A percentile compares a stretch with the other conserved stretches of the same genome.
Conservation (phyloP, 30 jellyfish, hydroid and myxozoan genomes). For the Pelagia noctiluca region DNA sequence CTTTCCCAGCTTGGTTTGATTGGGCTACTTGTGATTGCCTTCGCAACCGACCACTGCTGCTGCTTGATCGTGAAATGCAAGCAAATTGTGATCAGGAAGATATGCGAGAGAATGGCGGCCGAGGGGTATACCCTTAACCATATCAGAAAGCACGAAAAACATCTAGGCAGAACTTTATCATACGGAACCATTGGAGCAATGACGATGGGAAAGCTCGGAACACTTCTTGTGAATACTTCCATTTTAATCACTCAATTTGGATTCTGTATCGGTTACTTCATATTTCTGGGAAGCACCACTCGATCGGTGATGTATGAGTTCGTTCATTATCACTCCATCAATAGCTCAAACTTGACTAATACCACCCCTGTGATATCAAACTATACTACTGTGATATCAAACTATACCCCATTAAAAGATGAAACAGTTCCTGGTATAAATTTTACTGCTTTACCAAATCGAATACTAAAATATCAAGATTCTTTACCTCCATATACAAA, state of each 20-base stretch:
- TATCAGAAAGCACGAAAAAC: slow-evolving; percentile 46
- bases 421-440: neutral
- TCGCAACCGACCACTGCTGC: slow-evolving; percentile 98
- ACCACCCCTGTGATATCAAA: slow-evolving; percentile 5
- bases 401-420: neutral
- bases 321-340: slow-evolving; percentile 22
- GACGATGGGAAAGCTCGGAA: slow-evolving; percentile 90
- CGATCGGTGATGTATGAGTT: slow-evolving; percentile 81
- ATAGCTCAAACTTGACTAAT: slow-evolving; percentile 21
- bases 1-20: slow-evolving; percentile 88
- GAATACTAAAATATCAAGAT: too few relatives aligned
- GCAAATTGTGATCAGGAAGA: slow-evolving; percentile 57
- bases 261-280: slow-evolving; percentile 89
- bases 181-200: slow-evolving; percentile 90
- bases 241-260: slow-evolving; percentile 93
- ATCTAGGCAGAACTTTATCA: slow-evolving; percentile 83
- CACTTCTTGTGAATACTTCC: slow-evolving; percentile 85
- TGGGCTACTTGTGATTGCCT: slow-evolving; percentile 83
- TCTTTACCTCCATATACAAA: too few relatives aligned
- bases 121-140: slow-evolving; percentile 52
- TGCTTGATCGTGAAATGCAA: slow-evolving; percentile 89
- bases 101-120: slow-evolving; percentile 65
- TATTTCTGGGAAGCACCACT: slow-evolving; percentile 89
- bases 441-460: neutral
- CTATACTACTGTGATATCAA: neutral